These are phyloP conservation scores for Cnemophilus loriae DNA, from an alignment of 2,113 vertebrate genomes.

Conservation along the genomic window DNA sequence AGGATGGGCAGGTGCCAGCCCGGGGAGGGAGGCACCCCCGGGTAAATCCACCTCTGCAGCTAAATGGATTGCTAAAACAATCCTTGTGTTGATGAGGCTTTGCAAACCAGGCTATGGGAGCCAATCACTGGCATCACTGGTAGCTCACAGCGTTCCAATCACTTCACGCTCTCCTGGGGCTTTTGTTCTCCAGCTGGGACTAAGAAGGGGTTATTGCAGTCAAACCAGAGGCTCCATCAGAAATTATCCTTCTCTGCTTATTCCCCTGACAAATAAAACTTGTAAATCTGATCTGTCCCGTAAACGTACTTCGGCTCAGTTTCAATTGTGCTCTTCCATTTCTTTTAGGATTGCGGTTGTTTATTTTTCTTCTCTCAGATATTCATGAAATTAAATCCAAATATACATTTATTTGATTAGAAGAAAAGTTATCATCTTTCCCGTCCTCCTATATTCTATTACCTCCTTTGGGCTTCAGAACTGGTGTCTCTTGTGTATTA, in stretches of 20 bases:
- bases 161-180: background rate
- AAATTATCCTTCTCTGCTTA: background rate
- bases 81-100: slow-evolving; percentile 41
- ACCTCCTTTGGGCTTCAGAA: background rate
- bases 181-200: background rate
- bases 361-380: background rate
- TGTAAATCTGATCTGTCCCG: background rate
- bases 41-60: slow-evolving; percentile 29
- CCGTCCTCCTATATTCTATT: background rate
- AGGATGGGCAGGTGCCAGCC: background rate
- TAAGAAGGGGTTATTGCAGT: background rate
- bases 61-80: slow-evolving; percentile 32
- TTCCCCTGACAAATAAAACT: background rate
- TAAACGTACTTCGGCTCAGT: background rate
- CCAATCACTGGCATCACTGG: background rate
- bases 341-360: fast-evolving
- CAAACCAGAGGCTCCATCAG: background rate
- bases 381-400: background rate
- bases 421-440: background rate
- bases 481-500: background rate
- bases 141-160: background rate
- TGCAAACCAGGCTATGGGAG: slow-evolving; percentile 3
- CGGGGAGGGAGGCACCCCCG: background rate
- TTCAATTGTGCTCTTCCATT: background rate
- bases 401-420: background rate